phyloP scores from a whole-genome alignment of 2,888 invertebrate species.

The Drosophila nr. perissopoda region DNA sequence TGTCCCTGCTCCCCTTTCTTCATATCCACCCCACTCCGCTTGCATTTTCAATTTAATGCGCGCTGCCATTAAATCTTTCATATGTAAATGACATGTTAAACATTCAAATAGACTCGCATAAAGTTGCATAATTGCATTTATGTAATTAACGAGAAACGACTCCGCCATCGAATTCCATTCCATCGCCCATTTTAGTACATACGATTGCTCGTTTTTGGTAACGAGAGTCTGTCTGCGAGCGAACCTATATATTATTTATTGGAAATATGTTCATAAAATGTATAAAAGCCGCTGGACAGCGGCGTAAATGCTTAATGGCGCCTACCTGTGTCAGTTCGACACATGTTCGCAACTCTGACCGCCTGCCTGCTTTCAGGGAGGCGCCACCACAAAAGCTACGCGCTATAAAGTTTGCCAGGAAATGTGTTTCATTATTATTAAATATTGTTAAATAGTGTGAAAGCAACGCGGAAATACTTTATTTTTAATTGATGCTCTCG shows the following conservation, averaged over 20 bases:
- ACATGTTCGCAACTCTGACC: conserved; percentile 37
- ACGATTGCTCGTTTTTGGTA: conserved; percentile 47
- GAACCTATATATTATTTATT: conserved; percentile 64
- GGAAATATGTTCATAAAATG: conserved; percentile 65
- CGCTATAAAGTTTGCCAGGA: conserved; percentile 11
- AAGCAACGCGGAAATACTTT: conserved; percentile 23
- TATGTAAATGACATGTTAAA: conserved; percentile 77
- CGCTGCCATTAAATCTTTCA: conserved; percentile 68
- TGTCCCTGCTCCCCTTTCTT: neutral
- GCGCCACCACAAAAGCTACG: neutral
- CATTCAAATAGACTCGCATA: conserved; percentile 76
- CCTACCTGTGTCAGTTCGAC: conserved; percentile 52
- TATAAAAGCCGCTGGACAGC: conserved; percentile 35
- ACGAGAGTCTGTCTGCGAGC: neutral
- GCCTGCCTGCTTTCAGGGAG: neutral
- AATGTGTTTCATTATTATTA: conserved; percentile 26
- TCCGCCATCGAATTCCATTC: neutral
- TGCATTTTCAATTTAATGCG: conserved; percentile 67
- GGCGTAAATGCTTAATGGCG: conserved; percentile 42
- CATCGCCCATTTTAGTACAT: conserved; percentile 10
- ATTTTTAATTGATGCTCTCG: conserved; percentile 10
- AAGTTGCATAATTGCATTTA: conserved; percentile 75
- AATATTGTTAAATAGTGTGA: conserved; percentile 29
- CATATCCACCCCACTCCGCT: neutral
- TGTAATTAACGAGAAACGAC: conserved; percentile 52